Base-by-base conservation (phyloP, 2,113 vertebrate genomes). In the Gadus chalcogrammus region DNA sequence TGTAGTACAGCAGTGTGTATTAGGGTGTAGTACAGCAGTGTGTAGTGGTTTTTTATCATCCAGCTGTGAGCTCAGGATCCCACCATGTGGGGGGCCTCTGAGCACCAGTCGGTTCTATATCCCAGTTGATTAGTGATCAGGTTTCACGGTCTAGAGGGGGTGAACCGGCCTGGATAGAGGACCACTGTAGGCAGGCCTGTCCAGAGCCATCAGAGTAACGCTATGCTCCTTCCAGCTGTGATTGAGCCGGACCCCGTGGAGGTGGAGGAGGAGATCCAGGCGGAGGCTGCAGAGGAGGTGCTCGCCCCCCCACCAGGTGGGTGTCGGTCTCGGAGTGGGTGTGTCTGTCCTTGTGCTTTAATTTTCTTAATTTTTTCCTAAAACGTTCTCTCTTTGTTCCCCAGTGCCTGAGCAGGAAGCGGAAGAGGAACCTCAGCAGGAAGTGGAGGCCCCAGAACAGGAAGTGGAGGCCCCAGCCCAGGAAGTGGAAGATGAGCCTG, bases 221-320 rank as follows among this genome's bases (percentile, higher is more conserved):
- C 42, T 48, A 9, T 48, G 9, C 53, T 59, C 24, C n/a, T 52
- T 35, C 6, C 35, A 90, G 85, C 64, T 59, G 15, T 80, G 4
- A 0, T 81, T 6, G 86, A 89, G 64, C 84, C 82, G 3, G 89
- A 91, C 2, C 80, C 86, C 0, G 72, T 68, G 1, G 59, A 68
- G 12, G 42, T 85, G 58, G 85, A 84, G 6, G 80, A 85, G 15
- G 63, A 83, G 73, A 18, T 65, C 15, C 42, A 48, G 42, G 80
- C 64, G 42, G 67, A 42, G 56, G 80, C 61, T 20, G 81, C 67
- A 15, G 74, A 82, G 28, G 80, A 88, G 3, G 53, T 27, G 0
- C 17, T 56, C 53, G 78, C 72, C 6, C 58, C 81, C 16, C 68
- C 71, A 17, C 63, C 76, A 83, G 89, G 88, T 91, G 38, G 0